Conservation (phyloP, 30 jellyfish, hydroid and myxozoan species). For the Turritopsis rubra region DNA sequence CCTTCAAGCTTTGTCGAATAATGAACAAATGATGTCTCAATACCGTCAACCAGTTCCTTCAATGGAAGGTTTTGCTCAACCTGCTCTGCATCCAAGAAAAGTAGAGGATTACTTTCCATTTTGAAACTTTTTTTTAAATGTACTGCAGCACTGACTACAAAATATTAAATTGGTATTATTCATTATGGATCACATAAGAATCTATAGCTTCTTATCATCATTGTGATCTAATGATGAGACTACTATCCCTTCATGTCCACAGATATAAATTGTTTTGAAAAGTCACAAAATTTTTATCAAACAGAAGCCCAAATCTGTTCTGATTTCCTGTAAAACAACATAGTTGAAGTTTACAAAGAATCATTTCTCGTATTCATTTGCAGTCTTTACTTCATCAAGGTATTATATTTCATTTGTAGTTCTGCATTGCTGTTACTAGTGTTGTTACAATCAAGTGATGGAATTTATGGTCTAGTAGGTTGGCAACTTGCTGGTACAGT, state of each 20-base stretch:
- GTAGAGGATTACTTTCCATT: not conserved
- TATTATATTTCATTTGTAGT: not conserved
- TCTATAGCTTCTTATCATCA: not conserved
- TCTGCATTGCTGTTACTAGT: not conserved
- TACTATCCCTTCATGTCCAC: too few relatives aligned
- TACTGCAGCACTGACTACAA: not conserved
- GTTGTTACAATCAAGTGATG: not conserved
- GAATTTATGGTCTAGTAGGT: too few relatives aligned
- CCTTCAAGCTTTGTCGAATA: conserved; percentile 19
- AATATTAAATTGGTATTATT: too few relatives aligned
- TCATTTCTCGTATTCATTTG: too few relatives aligned
- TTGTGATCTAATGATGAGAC: too few relatives aligned
- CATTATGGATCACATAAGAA: not conserved
- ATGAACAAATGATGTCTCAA: conserved; percentile 27
- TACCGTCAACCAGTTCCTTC: conserved; percentile 6
- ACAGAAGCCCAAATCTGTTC: too few relatives aligned
- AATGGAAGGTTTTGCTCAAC: conserved; percentile 9
- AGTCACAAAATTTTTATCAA: too few relatives aligned
- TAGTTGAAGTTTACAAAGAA: too few relatives aligned
- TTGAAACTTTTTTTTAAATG: too few relatives aligned
- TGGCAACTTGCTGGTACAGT: too few relatives aligned
- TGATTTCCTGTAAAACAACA: too few relatives aligned
- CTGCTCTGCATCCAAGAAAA: conserved; percentile 1
- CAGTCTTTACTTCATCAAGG: too few relatives aligned
- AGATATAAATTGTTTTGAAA: not conserved